Percentiles rank a stretch among this genome's conserved stretches.
These are phyloP conservation scores for Prunella himalayana DNA, from an alignment of 2,113 vertebrate species.

Conservation along the genomic window DNA sequence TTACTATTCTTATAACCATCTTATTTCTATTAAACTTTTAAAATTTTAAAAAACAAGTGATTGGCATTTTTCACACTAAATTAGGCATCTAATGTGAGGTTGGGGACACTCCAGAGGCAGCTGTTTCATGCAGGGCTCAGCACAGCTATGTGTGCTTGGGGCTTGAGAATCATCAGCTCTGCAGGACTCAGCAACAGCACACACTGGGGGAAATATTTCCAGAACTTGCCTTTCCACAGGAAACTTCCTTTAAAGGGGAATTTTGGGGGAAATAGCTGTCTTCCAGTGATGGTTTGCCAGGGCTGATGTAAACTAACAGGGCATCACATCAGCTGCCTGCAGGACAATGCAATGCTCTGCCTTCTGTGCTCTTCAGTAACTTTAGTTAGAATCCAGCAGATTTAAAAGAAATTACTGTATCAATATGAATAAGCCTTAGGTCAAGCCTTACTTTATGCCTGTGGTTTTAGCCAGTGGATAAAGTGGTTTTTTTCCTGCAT, in stretches of 20 bases:
- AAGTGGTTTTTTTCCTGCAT: neutral
- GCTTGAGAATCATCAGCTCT: rapidly evolving
- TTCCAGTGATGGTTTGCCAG: neutral
- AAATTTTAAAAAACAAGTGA: no score
- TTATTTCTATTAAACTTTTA: no score
- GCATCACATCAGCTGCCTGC: neutral
- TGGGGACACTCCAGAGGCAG: neutral
- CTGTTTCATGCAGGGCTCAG: neutral
- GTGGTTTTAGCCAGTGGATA: neutral
- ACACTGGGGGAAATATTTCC: neutral
- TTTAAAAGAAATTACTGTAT: neutral
- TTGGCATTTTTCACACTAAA: no score
- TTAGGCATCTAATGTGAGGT: neutral
- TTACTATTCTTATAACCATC: no score
- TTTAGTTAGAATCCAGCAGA: neutral
- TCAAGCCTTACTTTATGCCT: neutral
- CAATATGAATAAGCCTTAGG: neutral
- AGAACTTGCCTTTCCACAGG: neutral
- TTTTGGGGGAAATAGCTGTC: neutral
- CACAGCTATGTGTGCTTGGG: rapidly evolving
- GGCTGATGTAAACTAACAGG: no score
- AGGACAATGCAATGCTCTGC: rapidly evolving
- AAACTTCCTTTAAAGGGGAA: neutral
- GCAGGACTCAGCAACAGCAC: neutral
- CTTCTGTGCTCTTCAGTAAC: neutral